These are phyloP conservation scores for Australoheros scitulus DNA, from an alignment of 2,113 vertebrate species.

Conservation along the genomic window DNA sequence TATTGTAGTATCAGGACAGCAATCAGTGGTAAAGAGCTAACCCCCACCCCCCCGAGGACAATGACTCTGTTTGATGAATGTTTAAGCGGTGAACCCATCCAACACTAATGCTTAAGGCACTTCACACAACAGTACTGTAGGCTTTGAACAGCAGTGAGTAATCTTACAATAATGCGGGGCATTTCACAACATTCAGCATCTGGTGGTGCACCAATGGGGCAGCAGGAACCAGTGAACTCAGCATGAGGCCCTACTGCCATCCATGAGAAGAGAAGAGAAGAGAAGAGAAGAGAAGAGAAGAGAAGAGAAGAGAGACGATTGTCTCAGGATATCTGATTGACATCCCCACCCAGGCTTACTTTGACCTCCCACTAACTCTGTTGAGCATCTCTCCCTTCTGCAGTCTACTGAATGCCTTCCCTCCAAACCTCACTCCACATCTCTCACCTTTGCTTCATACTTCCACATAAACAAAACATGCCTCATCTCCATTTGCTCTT, in stretches of 20 bases:
- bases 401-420: slow-evolving; percentile 10
- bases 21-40: slow-evolving; percentile 17
- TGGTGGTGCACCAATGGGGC: slow-evolving; percentile 16
- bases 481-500: slow-evolving; percentile 18
- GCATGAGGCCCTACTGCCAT: slow-evolving; percentile 29
- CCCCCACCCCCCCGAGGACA: not conserved
- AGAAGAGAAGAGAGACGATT: not conserved
- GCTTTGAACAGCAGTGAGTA: slow-evolving; percentile 70
- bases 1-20: slow-evolving; percentile 6
- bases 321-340: slow-evolving; percentile 30
- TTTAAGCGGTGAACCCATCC: slow-evolving; percentile 13
- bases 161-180: slow-evolving; percentile 66
- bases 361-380: slow-evolving; percentile 57
- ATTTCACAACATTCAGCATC: slow-evolving; percentile 67
- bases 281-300: not conserved
- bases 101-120: slow-evolving; percentile 26
- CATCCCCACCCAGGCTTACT: slow-evolving; percentile 49
- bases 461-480: slow-evolving; percentile 38
- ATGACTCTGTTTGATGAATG: slow-evolving; percentile 22
- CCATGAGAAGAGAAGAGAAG: not conserved
- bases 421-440: slow-evolving; percentile 20
- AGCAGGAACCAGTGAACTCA: slow-evolving; percentile 31
- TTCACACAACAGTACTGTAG: slow-evolving; percentile 29
- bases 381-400: slow-evolving; percentile 48
- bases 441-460: slow-evolving; percentile 25